These are phyloP conservation scores for Lucinisca nassula DNA, from an alignment of 2,888 invertebrate species.

Conservation along the genomic window DNA sequence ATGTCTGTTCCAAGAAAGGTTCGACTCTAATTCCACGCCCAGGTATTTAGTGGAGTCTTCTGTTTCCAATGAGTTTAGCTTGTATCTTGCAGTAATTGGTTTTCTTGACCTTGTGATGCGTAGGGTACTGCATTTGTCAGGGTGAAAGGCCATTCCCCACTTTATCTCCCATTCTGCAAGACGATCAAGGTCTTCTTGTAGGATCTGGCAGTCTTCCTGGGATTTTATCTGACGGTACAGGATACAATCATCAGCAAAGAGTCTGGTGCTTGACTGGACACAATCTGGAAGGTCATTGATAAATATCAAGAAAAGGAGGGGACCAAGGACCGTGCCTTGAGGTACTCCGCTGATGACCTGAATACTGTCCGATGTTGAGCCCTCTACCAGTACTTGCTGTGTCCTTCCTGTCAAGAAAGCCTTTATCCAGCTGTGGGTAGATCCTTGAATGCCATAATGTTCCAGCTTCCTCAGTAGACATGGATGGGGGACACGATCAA, in stretches of 20 bases:
- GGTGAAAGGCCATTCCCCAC: constrained; percentile 15
- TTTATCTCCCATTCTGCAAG: neutral
- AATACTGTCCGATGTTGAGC: neutral
- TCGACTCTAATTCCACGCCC: neutral
- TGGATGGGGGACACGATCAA: neutral
- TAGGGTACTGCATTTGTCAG: neutral
- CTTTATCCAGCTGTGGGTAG: neutral
- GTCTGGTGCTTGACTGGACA: neutral
- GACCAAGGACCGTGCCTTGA: neutral
- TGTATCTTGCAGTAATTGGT: neutral
- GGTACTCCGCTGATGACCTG: constrained; percentile 17
- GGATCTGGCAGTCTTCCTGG: neutral
- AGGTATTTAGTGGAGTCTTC: neutral
- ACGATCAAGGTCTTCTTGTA: constrained; percentile 3
- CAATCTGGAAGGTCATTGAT: constrained; percentile 12
- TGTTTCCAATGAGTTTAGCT: neutral
- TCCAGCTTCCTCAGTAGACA: neutral
- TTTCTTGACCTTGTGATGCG: neutral
- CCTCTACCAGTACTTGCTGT: neutral
- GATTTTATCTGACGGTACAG: neutral
- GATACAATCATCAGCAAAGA: constrained; percentile 4
- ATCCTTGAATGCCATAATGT: neutral
- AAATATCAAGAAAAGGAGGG: neutral
- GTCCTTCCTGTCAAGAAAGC: neutral
- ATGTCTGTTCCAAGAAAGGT: neutral